phyloP scores from a whole-genome alignment of 2,888 invertebrate genomes.

The Lymantria dispar region DNA sequence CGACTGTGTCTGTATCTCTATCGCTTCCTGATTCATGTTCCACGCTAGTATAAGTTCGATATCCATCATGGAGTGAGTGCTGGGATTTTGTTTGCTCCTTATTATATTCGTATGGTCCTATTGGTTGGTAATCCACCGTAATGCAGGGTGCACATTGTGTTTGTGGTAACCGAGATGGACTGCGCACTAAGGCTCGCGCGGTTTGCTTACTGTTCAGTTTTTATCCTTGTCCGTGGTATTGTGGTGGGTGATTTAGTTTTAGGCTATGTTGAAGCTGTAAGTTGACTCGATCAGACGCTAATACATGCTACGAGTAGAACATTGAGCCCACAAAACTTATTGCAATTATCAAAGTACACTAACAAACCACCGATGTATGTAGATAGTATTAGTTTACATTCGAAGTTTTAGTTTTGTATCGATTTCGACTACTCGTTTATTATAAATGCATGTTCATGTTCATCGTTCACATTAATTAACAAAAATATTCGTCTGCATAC shows the following conservation, averaged over 20 bases:
- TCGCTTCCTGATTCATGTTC: slow-evolving; percentile 78
- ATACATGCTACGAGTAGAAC: slow-evolving; percentile 76
- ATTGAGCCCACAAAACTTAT: slow-evolving; percentile 73
- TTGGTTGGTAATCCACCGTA: slow-evolving; percentile 69
- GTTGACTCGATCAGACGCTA: slow-evolving; percentile 62
- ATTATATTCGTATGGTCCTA: slow-evolving; percentile 64
- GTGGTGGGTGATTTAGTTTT: slow-evolving; percentile 71
- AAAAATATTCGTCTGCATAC: slow-evolving; percentile 45
- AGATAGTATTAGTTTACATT: slow-evolving; percentile 44
- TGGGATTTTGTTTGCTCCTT: slow-evolving; percentile 79
- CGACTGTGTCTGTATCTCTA: slow-evolving; percentile 66
- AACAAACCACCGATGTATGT: slow-evolving; percentile 64
- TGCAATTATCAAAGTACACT: slow-evolving; percentile 56
- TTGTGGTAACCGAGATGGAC: slow-evolving; percentile 66
- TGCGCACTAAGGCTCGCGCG: slow-evolving; percentile 49
- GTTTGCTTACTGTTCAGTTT: slow-evolving; percentile 65
- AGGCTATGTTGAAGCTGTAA: slow-evolving; percentile 67
- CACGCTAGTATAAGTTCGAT: slow-evolving; percentile 71
- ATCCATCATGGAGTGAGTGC: slow-evolving; percentile 75
- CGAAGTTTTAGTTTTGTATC: slow-evolving; percentile 48
- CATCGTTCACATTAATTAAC: slow-evolving; percentile 41
- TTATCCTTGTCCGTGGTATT: slow-evolving; percentile 67
- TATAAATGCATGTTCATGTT: slow-evolving; percentile 56
- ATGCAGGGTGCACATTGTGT: slow-evolving; percentile 73
- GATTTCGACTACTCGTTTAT: slow-evolving; percentile 37